Percentiles rank a stretch among this genome's conserved stretches.
Evolutionary conservation across 2,797 vertebrate genomes (phyloP).

Genomic region (Microctenopoma stevenorrisi): DNA sequence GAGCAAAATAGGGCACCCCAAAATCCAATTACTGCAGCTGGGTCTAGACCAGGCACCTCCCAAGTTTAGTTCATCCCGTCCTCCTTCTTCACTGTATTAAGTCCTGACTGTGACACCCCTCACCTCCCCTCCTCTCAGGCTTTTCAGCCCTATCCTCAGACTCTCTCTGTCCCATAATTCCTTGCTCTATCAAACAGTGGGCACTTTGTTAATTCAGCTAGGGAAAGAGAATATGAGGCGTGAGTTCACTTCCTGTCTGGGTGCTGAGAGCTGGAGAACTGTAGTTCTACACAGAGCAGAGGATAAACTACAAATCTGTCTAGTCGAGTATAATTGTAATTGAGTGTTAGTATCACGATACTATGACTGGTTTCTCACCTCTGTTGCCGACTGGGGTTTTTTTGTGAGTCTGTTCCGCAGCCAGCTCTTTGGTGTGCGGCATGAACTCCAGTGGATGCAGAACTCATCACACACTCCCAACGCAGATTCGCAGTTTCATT

Average conservation of each 20-base stretch:
- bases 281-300: conserved; percentile 6
- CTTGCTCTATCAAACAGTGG: conserved; percentile 49
- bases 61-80: conserved; percentile 41
- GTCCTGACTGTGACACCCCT: conserved; percentile 24
- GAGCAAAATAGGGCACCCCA: conserved; percentile 48
- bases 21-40: conserved; percentile 77
- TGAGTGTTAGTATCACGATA: conserved; percentile 23
- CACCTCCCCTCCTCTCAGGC: background rate
- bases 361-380: conserved; percentile 9
- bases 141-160: conserved; percentile 15
- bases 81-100: conserved; percentile 54
- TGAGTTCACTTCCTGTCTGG: conserved; percentile 1
- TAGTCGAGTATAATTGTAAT: conserved; percentile 1
- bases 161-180: conserved; percentile 32
- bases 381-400: background rate
- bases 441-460: background rate
- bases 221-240: conserved; percentile 12
- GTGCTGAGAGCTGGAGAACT: conserved; percentile 2
- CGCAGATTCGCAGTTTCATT: conserved; percentile 7
- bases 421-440: background rate
- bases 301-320: background rate
- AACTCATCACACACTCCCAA: conserved; percentile 1
- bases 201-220: conserved; percentile 49
- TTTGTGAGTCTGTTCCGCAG: conserved; percentile 3
- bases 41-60: conserved; percentile 59